Evolutionary conservation across 2,888 invertebrate species (phyloP), one percentile per base, ranked within the genome.

Genomic region (Antheraea yamamai): DNA sequence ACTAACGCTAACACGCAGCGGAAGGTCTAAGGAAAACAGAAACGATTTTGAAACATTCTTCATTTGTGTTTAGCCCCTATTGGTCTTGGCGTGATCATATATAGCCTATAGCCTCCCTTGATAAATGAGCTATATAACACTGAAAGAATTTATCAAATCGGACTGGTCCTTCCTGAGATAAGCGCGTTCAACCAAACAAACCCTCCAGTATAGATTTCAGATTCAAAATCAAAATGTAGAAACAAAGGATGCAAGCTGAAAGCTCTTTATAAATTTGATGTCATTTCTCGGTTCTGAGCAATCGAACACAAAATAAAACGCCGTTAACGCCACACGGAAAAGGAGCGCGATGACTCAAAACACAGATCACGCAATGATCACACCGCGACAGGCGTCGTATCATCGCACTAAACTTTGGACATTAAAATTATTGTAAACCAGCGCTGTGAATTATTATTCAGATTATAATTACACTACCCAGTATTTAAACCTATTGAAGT

Each of bases 241-340:
- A 26, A 66, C 64, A 30, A 66, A 66, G 8, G 30, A 20, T 61
- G 16, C 39, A 26, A 73, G 20, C 61, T 14, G 6, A 30, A 23
- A 23, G 16, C 71, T 58, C 61, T 72, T 75, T 75, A 72, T 72
- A 75, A 72, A 75, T 79, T 77, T 77, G 75, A 78, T 78, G 76
- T 76, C 77, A 77, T 80, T 80, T 81, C 79, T 77, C 76, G 76
- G 77, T 76, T 76, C 77, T 80, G 81, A 84, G 81, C 79, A 81
- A 81, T 82, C 76, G 70, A 75, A 81, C 80, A 78, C 77, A 74
- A 79, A 83, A 82, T 84, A 80, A 85, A 83, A 82, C 79, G 75
- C 76, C 76, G 76, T 74, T 77, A 76, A 80, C 8, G 75, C 77
- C 76, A 79, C 75, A 80, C 77, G 77, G 76, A 78, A 78, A 79